These are phyloP conservation scores for Orthonyx spaldingii DNA, from an alignment of 2,113 vertebrate species.

Conservation along the genomic window DNA sequence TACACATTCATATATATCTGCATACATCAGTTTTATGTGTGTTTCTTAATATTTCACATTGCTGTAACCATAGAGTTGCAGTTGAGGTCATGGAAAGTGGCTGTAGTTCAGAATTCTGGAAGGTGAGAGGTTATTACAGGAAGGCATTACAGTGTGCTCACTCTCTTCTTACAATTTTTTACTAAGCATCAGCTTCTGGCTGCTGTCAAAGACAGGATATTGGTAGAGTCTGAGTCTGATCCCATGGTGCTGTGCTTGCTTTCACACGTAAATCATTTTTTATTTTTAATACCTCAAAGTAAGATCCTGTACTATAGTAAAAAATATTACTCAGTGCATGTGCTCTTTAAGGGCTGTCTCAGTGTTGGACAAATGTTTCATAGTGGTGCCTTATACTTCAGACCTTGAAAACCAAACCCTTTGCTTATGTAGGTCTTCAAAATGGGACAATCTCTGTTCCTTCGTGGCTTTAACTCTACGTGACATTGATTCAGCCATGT, in stretches of 20 bases:
- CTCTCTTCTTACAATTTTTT: not conserved
- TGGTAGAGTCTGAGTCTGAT: not conserved
- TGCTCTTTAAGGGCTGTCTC: not conserved
- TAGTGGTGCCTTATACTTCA: not conserved
- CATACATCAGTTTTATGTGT: not conserved
- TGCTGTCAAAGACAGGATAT: not conserved
- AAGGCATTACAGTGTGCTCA: not conserved
- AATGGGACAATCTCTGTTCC: not conserved
- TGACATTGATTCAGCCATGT: not conserved
- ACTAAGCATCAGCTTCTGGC: not conserved
- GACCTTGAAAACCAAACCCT: not conserved
- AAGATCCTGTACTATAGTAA: not conserved
- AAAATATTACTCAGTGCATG: not conserved
- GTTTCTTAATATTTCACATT: not conserved
- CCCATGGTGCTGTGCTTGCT: not conserved
- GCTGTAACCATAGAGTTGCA: not conserved
- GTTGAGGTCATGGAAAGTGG: not conserved
- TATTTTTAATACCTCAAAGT: not conserved
- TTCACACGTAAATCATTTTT: not conserved
- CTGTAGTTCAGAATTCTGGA: not conserved
- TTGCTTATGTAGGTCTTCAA: not conserved
- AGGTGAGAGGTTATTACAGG: not conserved
- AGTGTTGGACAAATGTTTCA: not conserved
- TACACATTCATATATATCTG: not conserved
- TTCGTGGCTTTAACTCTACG: not conserved